Conservation (phyloP, 2,888 invertebrate species). For the Drosophila yooni region DNA sequence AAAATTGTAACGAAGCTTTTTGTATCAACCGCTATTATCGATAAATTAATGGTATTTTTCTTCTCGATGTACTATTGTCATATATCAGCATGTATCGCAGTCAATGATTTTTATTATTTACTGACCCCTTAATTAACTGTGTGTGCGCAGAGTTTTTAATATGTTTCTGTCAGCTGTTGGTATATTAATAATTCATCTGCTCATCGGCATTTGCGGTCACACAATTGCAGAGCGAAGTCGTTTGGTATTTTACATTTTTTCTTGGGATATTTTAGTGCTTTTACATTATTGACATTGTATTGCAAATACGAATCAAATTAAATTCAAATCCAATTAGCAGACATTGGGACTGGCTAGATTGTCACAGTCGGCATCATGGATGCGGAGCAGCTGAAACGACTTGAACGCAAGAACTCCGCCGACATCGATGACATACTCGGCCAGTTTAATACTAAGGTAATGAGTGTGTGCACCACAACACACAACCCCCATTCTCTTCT, state of each 20-base stretch:
- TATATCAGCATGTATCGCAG: conserved; percentile 1
- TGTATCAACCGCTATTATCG: conserved; percentile 6
- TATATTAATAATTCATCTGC: not conserved
- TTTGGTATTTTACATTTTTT: conserved; percentile 24
- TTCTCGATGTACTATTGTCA: not conserved
- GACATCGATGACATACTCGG: conserved; percentile 75
- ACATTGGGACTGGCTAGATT: conserved; percentile 14
- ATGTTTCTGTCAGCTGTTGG: not conserved
- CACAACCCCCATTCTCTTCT: conserved; percentile 2
- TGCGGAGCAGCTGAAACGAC: conserved; percentile 75
- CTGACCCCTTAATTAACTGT: not conserved
- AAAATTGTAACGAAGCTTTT: conserved; percentile 9
- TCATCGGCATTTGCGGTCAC: not conserved
- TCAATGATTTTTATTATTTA: not conserved
- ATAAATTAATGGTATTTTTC: conserved; percentile 7
- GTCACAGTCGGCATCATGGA: conserved; percentile 74
- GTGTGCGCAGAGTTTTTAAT: not conserved
- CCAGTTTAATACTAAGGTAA: conserved; percentile 82
- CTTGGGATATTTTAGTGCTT: conserved; percentile 26
- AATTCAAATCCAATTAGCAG: conserved; percentile 57
- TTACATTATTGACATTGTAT: conserved; percentile 43
- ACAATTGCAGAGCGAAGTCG: not conserved
- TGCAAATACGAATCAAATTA: conserved; percentile 49
- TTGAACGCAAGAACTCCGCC: conserved; percentile 74
- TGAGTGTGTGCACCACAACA: not conserved